Base-by-base conservation (phyloP, 2,113 vertebrate genomes). In the Pelobates fuscus region DNA sequence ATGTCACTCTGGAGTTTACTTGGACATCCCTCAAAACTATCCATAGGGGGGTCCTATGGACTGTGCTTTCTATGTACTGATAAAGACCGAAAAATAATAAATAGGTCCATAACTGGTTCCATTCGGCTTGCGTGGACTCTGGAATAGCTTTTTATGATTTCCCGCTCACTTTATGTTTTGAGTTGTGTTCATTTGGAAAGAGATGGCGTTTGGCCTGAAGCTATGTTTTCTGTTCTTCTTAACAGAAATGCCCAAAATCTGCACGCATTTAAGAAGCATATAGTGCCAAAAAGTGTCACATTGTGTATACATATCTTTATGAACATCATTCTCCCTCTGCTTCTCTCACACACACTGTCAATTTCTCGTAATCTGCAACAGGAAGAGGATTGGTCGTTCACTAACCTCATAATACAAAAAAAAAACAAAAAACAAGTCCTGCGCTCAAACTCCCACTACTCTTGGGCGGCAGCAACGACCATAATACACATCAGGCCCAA, bases 11-110 rank as follows among this genome's bases (percentile, higher is more conserved):
- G 67, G 49, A 57, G 6, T 26, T 18, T 18, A 15, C 7, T 11
- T 2, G 15, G 26, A 57, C 27, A 24, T 43, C 20, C 12, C 17
- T 57, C 44, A 49, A 57, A 29, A 24, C 55, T n/a, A 14, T 25
- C 5, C 25, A 21, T 30, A 71, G 59, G 26, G 26, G 37, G 25
- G 8, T 11, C 12, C 43, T 26, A 12, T 62, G 15, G 58, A 10
- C 26, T 52, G 25, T 65, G 49, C 37, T 57, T 74, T 74, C 29
- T 57, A 24, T 74, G 46, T 46, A 61, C 17, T 17, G n/a, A 37
- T 57, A 61, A 54, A 2, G 7, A 65, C 41, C 63, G 29, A 55
- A 41, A 55, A 73, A 64, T 52, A 72, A 72, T 55, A 55, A 65
- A 41, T 10, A 57, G 46, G 27, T 8, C 32, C 15, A 52, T n/a